These are phyloP conservation scores for Bactericera cockerelli DNA, from an alignment of 1,140 invertebrate genomes.

Conservation along the genomic window DNA sequence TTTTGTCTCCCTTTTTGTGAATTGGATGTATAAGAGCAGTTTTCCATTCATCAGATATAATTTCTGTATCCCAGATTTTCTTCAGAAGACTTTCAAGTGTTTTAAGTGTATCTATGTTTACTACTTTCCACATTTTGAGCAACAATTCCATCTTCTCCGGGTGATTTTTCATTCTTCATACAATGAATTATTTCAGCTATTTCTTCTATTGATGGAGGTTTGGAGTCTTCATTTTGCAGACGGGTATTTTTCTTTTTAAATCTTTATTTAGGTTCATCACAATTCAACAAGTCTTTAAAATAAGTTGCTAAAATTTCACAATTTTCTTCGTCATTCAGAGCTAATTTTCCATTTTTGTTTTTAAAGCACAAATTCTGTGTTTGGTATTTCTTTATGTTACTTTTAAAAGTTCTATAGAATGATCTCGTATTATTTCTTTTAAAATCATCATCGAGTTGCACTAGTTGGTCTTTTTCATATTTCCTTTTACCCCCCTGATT, in stretches of 20 bases:
- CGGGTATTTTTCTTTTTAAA: not conserved
- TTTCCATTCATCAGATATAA: constrained; percentile 17
- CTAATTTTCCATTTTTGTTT: constrained; percentile 5
- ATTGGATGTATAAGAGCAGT: constrained; percentile 7
- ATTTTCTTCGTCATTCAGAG: constrained; percentile 1
- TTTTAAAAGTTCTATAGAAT: not conserved
- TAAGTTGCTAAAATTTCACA: constrained; percentile 4
- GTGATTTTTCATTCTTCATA: constrained; percentile 20
- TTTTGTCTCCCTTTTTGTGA: constrained; percentile 16
- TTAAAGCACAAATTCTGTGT: constrained; percentile 2
- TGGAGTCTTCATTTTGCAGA: not conserved
- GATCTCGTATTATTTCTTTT: not conserved
- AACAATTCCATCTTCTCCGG: constrained; percentile 21
- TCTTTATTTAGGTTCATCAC: constrained; percentile 6
- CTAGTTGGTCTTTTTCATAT: not conserved
- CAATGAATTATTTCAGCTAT: constrained; percentile 13
- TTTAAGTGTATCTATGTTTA: not conserved
- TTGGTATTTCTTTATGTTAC: not conserved
- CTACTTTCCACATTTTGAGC: constrained; percentile 21
- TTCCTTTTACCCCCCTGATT: not conserved
- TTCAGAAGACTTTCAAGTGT: constrained; percentile 1
- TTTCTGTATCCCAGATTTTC: constrained; percentile 16
- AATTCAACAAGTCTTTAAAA: constrained; percentile 6
- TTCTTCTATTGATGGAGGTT: constrained; percentile 11
- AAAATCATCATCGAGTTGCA: not conserved